Conservation (phyloP, 2,797 vertebrate genomes). For the Anguilla megastoma region DNA sequence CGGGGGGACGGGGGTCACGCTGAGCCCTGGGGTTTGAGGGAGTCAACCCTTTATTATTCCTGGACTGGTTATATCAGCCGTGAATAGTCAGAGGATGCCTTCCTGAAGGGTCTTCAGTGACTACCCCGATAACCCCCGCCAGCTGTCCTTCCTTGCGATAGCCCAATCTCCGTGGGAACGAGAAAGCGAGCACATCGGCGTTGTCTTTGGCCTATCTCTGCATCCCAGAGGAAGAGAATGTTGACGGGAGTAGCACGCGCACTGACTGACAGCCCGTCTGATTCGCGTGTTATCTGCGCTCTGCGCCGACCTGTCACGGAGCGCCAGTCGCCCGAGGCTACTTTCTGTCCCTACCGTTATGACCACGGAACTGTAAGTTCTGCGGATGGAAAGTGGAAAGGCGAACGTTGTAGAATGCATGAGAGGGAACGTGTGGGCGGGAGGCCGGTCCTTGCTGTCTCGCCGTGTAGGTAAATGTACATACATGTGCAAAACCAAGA, state of each 20-base stretch:
- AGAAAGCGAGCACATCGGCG: neutral
- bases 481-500: neutral
- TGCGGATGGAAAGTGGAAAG: neutral
- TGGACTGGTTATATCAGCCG: neutral
- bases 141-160: neutral
- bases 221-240: constrained; percentile 38
- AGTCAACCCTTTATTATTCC: neutral
- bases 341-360: constrained; percentile 11
- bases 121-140: neutral
- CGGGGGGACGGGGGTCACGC: neutral
- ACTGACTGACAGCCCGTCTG: constrained; percentile 58
- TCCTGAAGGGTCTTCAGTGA: neutral
- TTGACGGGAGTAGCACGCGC: constrained; percentile 54
- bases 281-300: constrained; percentile 49
- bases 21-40: neutral
- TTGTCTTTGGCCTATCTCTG: constrained; percentile 28
- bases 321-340: constrained; percentile 14
- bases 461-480: constrained; percentile 17
- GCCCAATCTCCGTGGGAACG: constrained; percentile 30
- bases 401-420: neutral
- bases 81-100: neutral
- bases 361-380: neutral
- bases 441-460: constrained; percentile 17
- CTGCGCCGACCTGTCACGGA: constrained; percentile 26
- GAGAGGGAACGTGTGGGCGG: too few species aligned